A percentile compares a stretch with the other conserved stretches of the same genome.
Evolutionary conservation across 2,797 vertebrate genomes (phyloP).

Genomic region (Sternotherus odoratus): DNA sequence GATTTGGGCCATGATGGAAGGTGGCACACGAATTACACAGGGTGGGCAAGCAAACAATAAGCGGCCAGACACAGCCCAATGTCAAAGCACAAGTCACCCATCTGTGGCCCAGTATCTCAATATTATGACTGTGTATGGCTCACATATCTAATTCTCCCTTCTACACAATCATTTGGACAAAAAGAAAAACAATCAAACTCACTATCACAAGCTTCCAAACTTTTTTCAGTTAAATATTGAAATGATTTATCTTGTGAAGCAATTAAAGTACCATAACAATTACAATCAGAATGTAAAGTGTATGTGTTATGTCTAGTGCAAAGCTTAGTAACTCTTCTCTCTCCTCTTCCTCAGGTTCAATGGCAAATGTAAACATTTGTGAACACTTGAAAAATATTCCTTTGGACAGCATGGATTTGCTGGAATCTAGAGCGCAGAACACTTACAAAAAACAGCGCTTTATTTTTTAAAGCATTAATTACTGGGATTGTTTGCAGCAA

Average conservation of each 20-base stretch:
- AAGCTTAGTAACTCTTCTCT: conserved; percentile 42
- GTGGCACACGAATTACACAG: neutral
- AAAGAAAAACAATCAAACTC: neutral
- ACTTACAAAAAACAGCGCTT: conserved; percentile 31
- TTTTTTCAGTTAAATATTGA: neutral
- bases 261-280: neutral
- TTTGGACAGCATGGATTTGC: conserved; percentile 61
- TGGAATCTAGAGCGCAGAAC: conserved; percentile 51
- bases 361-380: conserved; percentile 68
- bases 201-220: neutral
- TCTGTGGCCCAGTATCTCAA: neutral
- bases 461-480: conserved; percentile 11
- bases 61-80: neutral
- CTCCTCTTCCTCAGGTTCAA: conserved; percentile 73
- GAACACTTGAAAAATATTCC: conserved; percentile 41
- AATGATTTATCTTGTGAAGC: conserved; percentile 6
- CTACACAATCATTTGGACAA: neutral
- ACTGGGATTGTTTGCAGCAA: conserved; percentile 64
- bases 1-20: neutral
- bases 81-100: neutral
- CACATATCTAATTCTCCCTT: neutral
- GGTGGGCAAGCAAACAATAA: neutral
- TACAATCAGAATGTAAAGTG: neutral
- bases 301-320: neutral
- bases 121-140: neutral